phyloP scores from a whole-genome alignment of 2,888 invertebrate species.

The Apotomis betuletana region DNA sequence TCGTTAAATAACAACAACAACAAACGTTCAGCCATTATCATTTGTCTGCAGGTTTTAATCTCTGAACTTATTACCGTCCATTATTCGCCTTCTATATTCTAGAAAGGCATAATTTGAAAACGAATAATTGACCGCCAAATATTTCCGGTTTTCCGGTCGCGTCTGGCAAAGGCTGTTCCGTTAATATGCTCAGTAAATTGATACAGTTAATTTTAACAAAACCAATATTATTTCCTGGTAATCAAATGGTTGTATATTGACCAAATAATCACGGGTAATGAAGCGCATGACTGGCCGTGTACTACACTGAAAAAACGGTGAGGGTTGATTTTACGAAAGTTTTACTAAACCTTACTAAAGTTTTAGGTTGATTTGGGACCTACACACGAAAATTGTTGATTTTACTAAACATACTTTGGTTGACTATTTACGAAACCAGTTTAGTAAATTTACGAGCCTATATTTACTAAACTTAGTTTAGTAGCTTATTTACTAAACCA shows the following conservation, averaged over 20 bases:
- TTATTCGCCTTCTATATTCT: constrained; percentile 47
- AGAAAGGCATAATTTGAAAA: constrained; percentile 50
- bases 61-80: constrained; percentile 53
- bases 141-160: constrained; percentile 58
- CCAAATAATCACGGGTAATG: too few relatives aligned
- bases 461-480: too few relatives aligned
- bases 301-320: too few relatives aligned
- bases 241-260: constrained; percentile 2
- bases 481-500: too few relatives aligned
- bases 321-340: too few relatives aligned
- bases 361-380: too few relatives aligned
- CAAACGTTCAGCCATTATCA: constrained; percentile 50
- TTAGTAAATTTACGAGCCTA: too few relatives aligned
- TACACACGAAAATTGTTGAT: too few relatives aligned
- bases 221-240: constrained; percentile 28
- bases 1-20: constrained; percentile 54
- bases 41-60: constrained; percentile 59
- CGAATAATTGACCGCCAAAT: constrained; percentile 55
- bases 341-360: too few relatives aligned
- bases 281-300: too few relatives aligned
- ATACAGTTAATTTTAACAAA: constrained; percentile 30
- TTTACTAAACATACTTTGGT: too few relatives aligned
- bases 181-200: constrained; percentile 32
- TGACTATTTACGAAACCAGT: too few relatives aligned
- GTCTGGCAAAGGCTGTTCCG: constrained; percentile 55